Conservation (phyloP, 2,113 vertebrate genomes). For the Bucco capensis region DNA sequence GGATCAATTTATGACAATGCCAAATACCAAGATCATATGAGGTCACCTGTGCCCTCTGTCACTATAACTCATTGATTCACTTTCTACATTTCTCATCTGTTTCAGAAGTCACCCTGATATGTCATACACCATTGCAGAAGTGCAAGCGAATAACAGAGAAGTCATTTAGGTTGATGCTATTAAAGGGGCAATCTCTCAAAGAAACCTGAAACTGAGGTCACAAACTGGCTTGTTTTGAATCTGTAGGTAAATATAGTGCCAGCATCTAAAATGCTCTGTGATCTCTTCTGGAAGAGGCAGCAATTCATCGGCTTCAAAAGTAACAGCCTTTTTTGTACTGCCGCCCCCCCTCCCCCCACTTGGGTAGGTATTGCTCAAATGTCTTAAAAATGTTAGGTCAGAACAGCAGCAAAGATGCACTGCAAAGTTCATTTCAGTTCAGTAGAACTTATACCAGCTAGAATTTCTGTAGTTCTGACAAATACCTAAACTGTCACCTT, state of each 20-base stretch:
- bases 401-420: neutral
- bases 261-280: neutral
- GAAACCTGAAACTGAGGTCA: neutral
- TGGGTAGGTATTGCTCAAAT: neutral
- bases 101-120: neutral
- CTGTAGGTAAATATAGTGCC: neutral
- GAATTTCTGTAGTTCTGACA: neutral
- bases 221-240: neutral
- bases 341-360: no score
- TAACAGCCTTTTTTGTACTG: neutral
- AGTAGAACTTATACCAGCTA: neutral
- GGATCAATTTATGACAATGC: neutral
- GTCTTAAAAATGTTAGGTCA: neutral
- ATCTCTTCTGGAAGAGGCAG: neutral
- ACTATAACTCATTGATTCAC: neutral
- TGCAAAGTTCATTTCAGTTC: neutral
- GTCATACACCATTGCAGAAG: neutral
- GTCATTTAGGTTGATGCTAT: neutral
- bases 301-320: neutral
- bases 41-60: accelerated
- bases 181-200: neutral
- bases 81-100: neutral
- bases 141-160: neutral
- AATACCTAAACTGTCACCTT: neutral
- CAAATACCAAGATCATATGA: neutral